A percentile compares a stretch with the other conserved stretches of the same genome.
These are phyloP conservation scores for Dusona sp. DNA, from an alignment of 2,888 invertebrate genomes.

Conservation along the genomic window DNA sequence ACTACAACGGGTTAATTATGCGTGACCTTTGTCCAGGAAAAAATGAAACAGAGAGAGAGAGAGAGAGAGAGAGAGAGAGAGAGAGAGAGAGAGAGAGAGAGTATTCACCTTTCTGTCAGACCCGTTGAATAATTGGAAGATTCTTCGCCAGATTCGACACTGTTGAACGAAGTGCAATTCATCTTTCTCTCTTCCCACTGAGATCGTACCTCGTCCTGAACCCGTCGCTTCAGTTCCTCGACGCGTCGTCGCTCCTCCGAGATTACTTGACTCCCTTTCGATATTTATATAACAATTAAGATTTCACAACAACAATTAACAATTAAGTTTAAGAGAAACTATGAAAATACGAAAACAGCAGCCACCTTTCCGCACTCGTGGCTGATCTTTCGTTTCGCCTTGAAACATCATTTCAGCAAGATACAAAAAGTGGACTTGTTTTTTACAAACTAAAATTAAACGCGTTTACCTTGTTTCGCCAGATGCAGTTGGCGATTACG, in stretches of 20 bases:
- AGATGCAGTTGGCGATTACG: conserved; percentile 93
- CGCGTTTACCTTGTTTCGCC: conserved; percentile 92
- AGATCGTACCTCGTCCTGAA: conserved; percentile 95
- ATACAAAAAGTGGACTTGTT: background rate
- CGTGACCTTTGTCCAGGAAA: background rate
- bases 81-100: background rate
- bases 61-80: background rate
- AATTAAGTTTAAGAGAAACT: background rate
- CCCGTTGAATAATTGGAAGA: conserved; percentile 87
- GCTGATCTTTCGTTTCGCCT: background rate
- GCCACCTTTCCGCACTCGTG: background rate
- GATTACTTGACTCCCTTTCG: conserved; percentile 94
- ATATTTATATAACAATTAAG: background rate
- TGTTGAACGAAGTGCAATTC: conserved; percentile 88
- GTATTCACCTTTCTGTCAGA: conserved; percentile 85
- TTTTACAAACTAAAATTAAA: background rate
- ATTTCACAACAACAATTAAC: too few species aligned
- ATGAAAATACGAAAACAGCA: background rate
- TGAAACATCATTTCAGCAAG: background rate
- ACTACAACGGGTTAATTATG: background rate
- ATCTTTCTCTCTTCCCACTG: conserved; percentile 92
- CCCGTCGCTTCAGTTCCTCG: conserved; percentile 93
- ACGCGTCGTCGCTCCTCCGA: conserved; percentile 96
- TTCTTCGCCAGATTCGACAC: conserved; percentile 87
- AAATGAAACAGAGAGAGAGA: background rate